Evolutionary conservation across 2,113 vertebrate species (phyloP), one percentile per base, ranked within the genome.

Genomic region (Coptodon rendalli): DNA sequence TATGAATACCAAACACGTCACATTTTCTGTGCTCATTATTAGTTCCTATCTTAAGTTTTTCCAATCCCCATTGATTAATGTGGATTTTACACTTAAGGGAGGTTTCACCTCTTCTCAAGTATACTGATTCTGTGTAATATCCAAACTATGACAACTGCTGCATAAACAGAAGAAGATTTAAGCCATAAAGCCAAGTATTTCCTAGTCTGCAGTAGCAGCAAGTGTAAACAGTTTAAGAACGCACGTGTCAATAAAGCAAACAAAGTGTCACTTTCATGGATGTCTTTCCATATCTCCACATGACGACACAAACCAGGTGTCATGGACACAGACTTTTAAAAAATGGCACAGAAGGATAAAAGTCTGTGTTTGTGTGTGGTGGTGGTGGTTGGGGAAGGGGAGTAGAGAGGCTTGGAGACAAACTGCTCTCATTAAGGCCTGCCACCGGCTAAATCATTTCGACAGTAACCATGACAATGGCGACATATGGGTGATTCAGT

Each of bases 391-490:
- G 19, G 34, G 63, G 63, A 68, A 48, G 40, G 68, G 40, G 40
- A 45, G 68, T 16, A 45, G 43, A 57, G 87, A 81, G 84, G 89
- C 81, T 43, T 40, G 27, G 76, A 91, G 79, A 91, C 68, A 89
- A 92, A 87, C 73, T 66, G 90, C 86, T 91, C 86, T 93, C 80
- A 86, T 92, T 91, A 87, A 87, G 83, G 63, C 81, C 68, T 56
- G 78, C 87, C 85, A 89, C 80, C 1, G 22, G 87, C 84, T 86
- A 86, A 91, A 91, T 90, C 71, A 71, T 92, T 93, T 92, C 63
- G 17, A 89, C 89, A 89, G 93, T 93, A 93, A 95, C 95, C 93
- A 95, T 95, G 93, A 92, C 93, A 87, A 95, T 91, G 89, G 83
- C 45, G 87, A 87, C 91, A 91, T 93, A 94, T 89, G 89, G 90